Conservation (phyloP, 2,797 vertebrate genomes). For the Ctenosaura bakeri region DNA sequence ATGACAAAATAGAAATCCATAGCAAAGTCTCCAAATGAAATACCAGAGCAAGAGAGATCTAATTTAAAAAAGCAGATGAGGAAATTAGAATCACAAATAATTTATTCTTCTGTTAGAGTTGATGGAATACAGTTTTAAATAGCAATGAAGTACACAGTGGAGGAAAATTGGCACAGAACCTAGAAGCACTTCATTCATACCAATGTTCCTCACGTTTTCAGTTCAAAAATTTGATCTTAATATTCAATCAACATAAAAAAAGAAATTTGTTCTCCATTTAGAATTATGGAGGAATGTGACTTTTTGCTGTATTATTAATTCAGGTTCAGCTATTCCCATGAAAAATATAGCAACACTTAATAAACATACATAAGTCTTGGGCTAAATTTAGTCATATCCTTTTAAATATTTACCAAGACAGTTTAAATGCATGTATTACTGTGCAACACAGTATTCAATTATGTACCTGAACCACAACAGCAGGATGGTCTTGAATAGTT, state of each 20-base stretch:
- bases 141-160: slow-evolving; percentile 89
- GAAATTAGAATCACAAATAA: slow-evolving; percentile 96
- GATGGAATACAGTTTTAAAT: slow-evolving; percentile 96
- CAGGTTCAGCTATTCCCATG: slow-evolving; percentile 37
- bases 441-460: slow-evolving; percentile 58
- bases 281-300: slow-evolving; percentile 59
- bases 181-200: slow-evolving; percentile 76
- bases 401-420: slow-evolving; percentile 57
- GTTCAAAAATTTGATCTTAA: slow-evolving; percentile 71
- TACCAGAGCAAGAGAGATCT: slow-evolving; percentile 78
- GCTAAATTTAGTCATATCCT: slow-evolving; percentile 62
- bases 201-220: slow-evolving; percentile 71
- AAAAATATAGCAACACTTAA: slow-evolving; percentile 52
- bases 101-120: slow-evolving; percentile 92
- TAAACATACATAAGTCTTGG: slow-evolving; percentile 68
- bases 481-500: slow-evolving; percentile 64
- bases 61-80: slow-evolving; percentile 85
- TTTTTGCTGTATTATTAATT: slow-evolving; percentile 53
- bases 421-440: slow-evolving; percentile 55
- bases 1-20: slow-evolving; percentile 75
- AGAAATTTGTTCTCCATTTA: slow-evolving; percentile 65
- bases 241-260: slow-evolving; percentile 59
- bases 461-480: slow-evolving; percentile 62
- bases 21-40: slow-evolving; percentile 78
- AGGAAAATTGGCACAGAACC: slow-evolving; percentile 84